A percentile compares a stretch with the other conserved stretches of the same genome.
These are phyloP conservation scores for Pecten maximus DNA, from an alignment of 2,888 invertebrate species.

Conservation along the genomic window DNA sequence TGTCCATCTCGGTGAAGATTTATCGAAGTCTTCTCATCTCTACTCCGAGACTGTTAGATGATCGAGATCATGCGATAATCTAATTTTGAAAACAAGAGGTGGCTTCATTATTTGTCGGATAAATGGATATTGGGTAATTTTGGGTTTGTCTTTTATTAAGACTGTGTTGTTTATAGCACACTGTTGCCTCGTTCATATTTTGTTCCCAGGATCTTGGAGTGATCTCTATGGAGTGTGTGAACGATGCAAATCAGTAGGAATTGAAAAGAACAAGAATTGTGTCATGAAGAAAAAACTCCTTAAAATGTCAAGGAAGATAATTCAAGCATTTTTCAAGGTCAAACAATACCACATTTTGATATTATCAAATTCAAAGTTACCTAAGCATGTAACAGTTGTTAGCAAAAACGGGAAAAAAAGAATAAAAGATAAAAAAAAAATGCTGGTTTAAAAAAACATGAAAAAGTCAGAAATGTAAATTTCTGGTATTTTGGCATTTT, in stretches of 20 bases:
- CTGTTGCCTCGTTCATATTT: not conserved
- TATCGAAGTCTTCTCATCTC: not conserved
- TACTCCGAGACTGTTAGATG: not conserved
- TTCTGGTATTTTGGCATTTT: no score
- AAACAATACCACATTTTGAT: not conserved
- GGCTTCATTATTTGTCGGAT: not conserved
- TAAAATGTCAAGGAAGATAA: not conserved
- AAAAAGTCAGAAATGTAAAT: no score
- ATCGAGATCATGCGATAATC: not conserved
- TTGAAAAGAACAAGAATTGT: not conserved
- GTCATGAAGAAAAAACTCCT: not conserved
- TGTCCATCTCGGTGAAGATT: not conserved
- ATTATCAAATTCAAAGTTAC: slow-evolving; percentile 8
- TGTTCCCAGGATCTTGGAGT: not conserved
- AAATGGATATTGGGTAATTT: slow-evolving; percentile 9
- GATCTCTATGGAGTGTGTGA: not conserved
- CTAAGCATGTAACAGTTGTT: not conserved
- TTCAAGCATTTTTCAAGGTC: slow-evolving; percentile 13
- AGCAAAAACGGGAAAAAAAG: not conserved
- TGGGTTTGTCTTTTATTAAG: not conserved
- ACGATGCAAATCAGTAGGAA: not conserved
- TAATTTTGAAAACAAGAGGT: slow-evolving; percentile 2
- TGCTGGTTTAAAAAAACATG: no score
- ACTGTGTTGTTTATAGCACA: not conserved
- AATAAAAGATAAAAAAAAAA: not conserved